These are phyloP conservation scores for Mastomys natalensis DNA, from an alignment of 2,113 vertebrate genomes.

Conservation along the genomic window DNA sequence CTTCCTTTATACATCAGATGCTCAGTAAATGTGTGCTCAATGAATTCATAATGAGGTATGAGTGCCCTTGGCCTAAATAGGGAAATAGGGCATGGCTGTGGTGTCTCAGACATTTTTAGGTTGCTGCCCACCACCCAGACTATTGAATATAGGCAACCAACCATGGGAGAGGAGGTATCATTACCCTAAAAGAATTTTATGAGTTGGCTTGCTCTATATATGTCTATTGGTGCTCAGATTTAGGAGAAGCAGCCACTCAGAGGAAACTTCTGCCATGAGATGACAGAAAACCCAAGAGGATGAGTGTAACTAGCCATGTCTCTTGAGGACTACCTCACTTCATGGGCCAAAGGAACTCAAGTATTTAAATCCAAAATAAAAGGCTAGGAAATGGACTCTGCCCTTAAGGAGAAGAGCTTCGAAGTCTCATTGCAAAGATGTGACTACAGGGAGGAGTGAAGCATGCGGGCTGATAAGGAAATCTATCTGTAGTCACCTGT, in stretches of 20 bases:
- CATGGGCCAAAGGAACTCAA: not conserved
- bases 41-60: constrained; percentile 13
- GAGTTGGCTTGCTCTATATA: not conserved
- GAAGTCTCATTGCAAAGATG: not conserved
- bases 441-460: not conserved
- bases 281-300: not conserved
- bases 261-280: not conserved
- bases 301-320: not conserved
- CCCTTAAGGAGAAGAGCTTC: not conserved
- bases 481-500: not conserved
- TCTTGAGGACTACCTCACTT: not conserved
- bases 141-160: not conserved
- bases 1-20: not conserved
- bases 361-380: not conserved
- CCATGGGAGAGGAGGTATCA: too few species aligned
- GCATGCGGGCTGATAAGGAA: not conserved
- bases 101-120: constrained; percentile 1
- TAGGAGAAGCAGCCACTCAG: not conserved
- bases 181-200: not conserved
- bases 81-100: not conserved
- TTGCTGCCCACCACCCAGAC: not conserved
- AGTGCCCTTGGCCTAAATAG: not conserved
- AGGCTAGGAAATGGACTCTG: not conserved
- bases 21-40: constrained; percentile 12
- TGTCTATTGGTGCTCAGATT: not conserved